Conservation (phyloP, 2,888 invertebrate species). For the Leptarthrus brevirostris region DNA sequence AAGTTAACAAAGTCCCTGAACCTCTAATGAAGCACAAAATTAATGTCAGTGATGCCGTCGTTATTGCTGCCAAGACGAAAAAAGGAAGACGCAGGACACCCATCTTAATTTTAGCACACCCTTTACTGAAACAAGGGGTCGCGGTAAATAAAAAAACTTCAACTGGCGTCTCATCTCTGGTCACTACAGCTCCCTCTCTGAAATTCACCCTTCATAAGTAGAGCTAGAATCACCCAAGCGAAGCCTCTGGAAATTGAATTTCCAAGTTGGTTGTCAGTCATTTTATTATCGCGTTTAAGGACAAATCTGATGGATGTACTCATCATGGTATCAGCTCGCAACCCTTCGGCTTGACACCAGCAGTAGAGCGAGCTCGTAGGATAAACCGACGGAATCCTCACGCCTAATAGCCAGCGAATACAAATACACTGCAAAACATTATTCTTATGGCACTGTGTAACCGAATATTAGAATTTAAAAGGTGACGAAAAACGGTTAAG, state of each 20-base stretch:
- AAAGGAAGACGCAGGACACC: constrained; percentile 7
- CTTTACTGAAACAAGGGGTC: constrained; percentile 16
- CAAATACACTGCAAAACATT: constrained; percentile 52
- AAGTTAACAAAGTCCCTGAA: constrained; percentile 31
- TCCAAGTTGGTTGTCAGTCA: constrained; percentile 56
- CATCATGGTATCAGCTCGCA: constrained; percentile 6
- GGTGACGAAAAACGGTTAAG: constrained; percentile 5
- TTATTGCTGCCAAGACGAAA: constrained; percentile 32
- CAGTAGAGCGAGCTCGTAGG: not conserved
- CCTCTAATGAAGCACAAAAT: constrained; percentile 51
- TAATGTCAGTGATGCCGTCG: constrained; percentile 50
- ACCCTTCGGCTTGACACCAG: constrained; percentile 10
- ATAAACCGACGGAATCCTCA: not conserved
- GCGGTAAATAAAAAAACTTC: not conserved
- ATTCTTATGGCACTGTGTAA: constrained; percentile 50
- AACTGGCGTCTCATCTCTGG: not conserved
- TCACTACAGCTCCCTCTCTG: not conserved
- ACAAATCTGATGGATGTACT: constrained; percentile 54
- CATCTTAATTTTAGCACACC: constrained; percentile 41
- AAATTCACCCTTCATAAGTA: not conserved
- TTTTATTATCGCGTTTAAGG: constrained; percentile 55
- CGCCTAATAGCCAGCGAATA: constrained; percentile 50
- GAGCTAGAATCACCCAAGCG: constrained; percentile 48
- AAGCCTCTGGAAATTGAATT: constrained; percentile 54
- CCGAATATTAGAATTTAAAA: constrained; percentile 44